These are phyloP conservation scores for Galendromus occidentalis DNA, from an alignment of 1,140 invertebrate genomes.

Conservation along the genomic window DNA sequence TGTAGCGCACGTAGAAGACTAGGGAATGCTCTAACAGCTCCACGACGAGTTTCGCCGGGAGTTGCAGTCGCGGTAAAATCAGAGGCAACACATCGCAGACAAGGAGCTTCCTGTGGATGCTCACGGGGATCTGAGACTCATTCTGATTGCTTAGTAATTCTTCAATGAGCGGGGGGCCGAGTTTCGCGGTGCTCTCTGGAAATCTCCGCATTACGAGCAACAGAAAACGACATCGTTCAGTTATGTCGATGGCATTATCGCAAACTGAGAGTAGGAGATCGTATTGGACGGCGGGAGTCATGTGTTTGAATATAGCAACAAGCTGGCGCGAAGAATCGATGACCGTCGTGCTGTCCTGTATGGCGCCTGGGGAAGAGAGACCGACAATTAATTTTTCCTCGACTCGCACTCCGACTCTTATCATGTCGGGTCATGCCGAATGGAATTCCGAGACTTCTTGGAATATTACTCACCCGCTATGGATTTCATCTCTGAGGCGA, in stretches of 20 bases:
- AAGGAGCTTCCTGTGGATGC: background rate
- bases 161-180: background rate
- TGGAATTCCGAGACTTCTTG: too few relatives aligned
- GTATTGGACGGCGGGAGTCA: background rate
- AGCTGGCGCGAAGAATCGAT: too few relatives aligned
- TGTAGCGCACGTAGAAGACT: background rate
- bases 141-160: background rate
- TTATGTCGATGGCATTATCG: background rate
- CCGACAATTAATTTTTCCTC: too few relatives aligned
- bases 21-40: background rate
- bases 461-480: background rate
- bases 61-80: background rate
- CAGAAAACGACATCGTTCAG: background rate
- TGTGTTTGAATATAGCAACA: background rate
- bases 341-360: too few relatives aligned
- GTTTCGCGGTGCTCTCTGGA: background rate
- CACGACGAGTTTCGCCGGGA: background rate
- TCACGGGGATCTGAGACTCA: background rate
- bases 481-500: background rate
- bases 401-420: too few relatives aligned
- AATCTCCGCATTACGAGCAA: background rate
- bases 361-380: too few relatives aligned
- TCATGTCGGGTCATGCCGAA: too few relatives aligned
- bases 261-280: background rate
- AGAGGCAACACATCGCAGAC: background rate